Percentiles rank a stretch among this genome's conserved stretches.
Evolutionary conservation across 1,140 invertebrate species (phyloP).

Genomic region (Hormaphis cornu): DNA sequence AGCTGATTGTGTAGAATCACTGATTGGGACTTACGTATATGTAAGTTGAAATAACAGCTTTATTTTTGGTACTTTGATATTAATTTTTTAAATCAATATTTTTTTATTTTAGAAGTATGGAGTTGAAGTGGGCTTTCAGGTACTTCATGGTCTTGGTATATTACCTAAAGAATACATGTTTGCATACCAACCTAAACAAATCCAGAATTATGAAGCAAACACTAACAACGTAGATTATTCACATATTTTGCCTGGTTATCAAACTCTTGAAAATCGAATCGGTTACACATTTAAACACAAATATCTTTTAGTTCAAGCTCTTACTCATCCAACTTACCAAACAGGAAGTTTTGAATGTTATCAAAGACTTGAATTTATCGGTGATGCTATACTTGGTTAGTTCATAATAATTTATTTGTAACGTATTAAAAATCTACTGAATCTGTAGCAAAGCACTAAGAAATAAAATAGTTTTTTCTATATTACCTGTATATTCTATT

Average conservation of each 20-base stretch:
- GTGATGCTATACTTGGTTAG: slow-evolving; percentile 85
- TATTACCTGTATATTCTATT: no score
- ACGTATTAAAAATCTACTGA: no score
- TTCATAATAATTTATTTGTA: background rate
- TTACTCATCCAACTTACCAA: slow-evolving; percentile 93
- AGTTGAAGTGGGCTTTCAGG: slow-evolving; percentile 24
- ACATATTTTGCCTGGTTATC: background rate
- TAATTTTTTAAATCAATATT: background rate
- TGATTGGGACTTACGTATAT: slow-evolving; percentile 55
- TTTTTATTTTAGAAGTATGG: slow-evolving; percentile 2
- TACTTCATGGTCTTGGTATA: slow-evolving; percentile 25
- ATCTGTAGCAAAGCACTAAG: no score
- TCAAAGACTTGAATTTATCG: slow-evolving; percentile 92
- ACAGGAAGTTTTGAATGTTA: slow-evolving; percentile 94
- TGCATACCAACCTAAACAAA: background rate
- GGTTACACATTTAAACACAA: slow-evolving; percentile 78
- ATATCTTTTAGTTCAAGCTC: slow-evolving; percentile 81
- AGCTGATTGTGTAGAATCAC: slow-evolving; percentile 94
- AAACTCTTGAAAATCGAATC: slow-evolving; percentile 69
- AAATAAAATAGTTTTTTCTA: no score
- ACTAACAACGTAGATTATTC: no score
- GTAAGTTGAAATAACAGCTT: background rate
- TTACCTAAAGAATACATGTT: background rate
- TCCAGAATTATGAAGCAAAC: background rate
- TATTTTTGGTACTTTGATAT: no score